Percentiles rank a stretch among this genome's conserved stretches.
These are phyloP conservation scores for Kryptolebias ocellatus DNA, from an alignment of 2,797 vertebrate species.

Conservation along the genomic window DNA sequence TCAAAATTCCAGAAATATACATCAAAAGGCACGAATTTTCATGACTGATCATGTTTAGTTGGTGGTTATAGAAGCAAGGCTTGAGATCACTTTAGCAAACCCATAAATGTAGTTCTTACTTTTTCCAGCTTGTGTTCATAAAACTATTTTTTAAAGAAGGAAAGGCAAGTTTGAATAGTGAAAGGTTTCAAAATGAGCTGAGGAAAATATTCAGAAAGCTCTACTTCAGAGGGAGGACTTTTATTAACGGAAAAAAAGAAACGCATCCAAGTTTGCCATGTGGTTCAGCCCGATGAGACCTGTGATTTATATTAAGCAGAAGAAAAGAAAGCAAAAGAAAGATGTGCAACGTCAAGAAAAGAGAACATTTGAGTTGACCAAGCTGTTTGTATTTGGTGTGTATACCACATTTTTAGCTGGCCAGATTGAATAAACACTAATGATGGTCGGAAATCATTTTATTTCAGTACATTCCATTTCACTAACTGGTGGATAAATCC, in stretches of 20 bases:
- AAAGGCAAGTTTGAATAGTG: conserved; percentile 70
- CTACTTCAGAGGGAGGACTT: conserved; percentile 62
- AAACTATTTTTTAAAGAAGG: conserved; percentile 50
- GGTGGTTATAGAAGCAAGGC: conserved; percentile 38
- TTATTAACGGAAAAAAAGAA: conserved; percentile 76
- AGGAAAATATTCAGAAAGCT: conserved; percentile 65
- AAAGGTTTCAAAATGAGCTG: conserved; percentile 53
- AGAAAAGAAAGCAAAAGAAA: conserved; percentile 43
- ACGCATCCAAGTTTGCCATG: conserved; percentile 67
- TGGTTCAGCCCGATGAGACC: conserved; percentile 46
- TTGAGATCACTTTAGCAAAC: conserved; percentile 35
- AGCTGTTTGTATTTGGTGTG: conserved; percentile 49
- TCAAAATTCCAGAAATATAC: conserved; percentile 39
- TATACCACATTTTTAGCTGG: conserved; percentile 39
- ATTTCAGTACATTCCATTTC: conserved; percentile 61
- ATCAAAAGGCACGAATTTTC: conserved; percentile 56
- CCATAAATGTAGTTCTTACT: conserved; percentile 37
- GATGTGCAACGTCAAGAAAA: conserved; percentile 19
- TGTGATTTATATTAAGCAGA: conserved; percentile 43
- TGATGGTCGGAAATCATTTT: conserved; percentile 55
- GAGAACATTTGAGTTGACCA: conserved; percentile 38
- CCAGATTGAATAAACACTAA: conserved; percentile 70
- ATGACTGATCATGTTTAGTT: conserved; percentile 63
- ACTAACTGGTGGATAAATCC: conserved; percentile 55
- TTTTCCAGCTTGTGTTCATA: conserved; percentile 61